phyloP scores from a whole-genome alignment of 2,888 invertebrate genomes.

The Acleris cristana region DNA sequence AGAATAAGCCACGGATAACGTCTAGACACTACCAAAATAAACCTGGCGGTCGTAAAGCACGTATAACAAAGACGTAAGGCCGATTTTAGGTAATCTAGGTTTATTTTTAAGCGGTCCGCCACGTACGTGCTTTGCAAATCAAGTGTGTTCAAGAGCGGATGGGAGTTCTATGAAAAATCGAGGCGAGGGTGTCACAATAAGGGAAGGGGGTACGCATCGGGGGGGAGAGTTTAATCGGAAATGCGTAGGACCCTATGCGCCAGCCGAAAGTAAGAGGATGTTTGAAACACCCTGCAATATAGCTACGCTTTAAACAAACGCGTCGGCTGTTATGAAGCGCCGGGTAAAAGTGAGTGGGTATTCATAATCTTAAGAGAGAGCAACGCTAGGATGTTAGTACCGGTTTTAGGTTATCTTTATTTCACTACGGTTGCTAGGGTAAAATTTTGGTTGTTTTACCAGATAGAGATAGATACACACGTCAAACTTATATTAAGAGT shows the following conservation, averaged over 20 bases:
- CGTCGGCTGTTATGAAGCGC: slow-evolving; percentile 9
- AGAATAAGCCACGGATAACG: slow-evolving; percentile 50
- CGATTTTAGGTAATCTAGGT: slow-evolving; percentile 48
- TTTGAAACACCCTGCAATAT: slow-evolving; percentile 1
- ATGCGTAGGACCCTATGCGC: slow-evolving; percentile 48
- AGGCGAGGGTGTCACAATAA: slow-evolving; percentile 77
- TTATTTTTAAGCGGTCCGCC: slow-evolving; percentile 46
- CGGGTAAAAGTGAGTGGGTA: background rate
- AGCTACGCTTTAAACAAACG: slow-evolving; percentile 18
- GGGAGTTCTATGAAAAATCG: slow-evolving; percentile 81
- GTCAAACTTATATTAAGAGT: no score
- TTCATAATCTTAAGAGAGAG: background rate
- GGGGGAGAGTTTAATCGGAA: slow-evolving; percentile 69
- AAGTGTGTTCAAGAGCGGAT: slow-evolving; percentile 79
- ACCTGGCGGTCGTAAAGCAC: slow-evolving; percentile 45
- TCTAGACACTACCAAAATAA: slow-evolving; percentile 57
- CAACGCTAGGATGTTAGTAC: no score
- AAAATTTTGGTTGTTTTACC: no score
- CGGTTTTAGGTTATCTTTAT: no score
- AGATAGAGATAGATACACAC: no score
- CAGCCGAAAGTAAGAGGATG: slow-evolving; percentile 21
- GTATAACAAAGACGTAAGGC: slow-evolving; percentile 55
- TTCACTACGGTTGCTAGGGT: no score
- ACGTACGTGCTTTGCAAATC: slow-evolving; percentile 79
- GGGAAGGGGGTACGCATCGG: slow-evolving; percentile 61